These are phyloP conservation scores for Taphrorychus bicolor DNA, from an alignment of 2,888 invertebrate species.

Conservation along the genomic window DNA sequence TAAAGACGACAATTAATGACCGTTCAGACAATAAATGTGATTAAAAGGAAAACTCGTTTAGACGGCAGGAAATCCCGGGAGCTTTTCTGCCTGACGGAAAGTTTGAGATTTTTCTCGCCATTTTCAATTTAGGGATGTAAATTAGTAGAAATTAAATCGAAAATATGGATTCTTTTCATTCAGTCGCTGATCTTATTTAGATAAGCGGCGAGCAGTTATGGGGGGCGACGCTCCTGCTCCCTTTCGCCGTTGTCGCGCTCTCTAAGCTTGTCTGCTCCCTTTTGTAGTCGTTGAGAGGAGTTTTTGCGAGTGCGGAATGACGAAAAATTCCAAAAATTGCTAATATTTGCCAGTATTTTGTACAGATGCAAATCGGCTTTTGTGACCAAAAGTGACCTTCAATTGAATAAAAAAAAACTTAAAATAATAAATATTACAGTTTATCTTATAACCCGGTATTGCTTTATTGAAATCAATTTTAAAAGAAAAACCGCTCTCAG, in stretches of 20 bases:
- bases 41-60: constrained; percentile 22
- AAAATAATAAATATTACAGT: too few species aligned
- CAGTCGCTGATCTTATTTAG: constrained; percentile 59
- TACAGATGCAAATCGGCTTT: too few species aligned
- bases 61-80: constrained; percentile 8
- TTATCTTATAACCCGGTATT: too few species aligned
- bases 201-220: constrained; percentile 51
- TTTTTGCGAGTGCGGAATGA: not conserved
- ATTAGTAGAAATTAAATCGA: constrained; percentile 60
- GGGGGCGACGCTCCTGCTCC: constrained; percentile 18
- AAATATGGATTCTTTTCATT: constrained; percentile 61
- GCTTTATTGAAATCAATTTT: too few species aligned
- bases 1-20: constrained; percentile 12
- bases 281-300: constrained; percentile 7
- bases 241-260: too few species aligned
- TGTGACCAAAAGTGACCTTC: too few species aligned
- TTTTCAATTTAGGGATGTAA: constrained; percentile 60
- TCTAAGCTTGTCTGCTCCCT: constrained; percentile 10
- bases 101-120: constrained; percentile 29
- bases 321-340: too few species aligned
- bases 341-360: too few species aligned
- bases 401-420: too few species aligned
- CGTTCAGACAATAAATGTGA: constrained; percentile 19
- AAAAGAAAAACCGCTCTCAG: too few species aligned
- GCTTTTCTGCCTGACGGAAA: constrained; percentile 16